phyloP scores from a whole-genome alignment of 2,113 vertebrate genomes.

The Apeltes quadracus region DNA sequence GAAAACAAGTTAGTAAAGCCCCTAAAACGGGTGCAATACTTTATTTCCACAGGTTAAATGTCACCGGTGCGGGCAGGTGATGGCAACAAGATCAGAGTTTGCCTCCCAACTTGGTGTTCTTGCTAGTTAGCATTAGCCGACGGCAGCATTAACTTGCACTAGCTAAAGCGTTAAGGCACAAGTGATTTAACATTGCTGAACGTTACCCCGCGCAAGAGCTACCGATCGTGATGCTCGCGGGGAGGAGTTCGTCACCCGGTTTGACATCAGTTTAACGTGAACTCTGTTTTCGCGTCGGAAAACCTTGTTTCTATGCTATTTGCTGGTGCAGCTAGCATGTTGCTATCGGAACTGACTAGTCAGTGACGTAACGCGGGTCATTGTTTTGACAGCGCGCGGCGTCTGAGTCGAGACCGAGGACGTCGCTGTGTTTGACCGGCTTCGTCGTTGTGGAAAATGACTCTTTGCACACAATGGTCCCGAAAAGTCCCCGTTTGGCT shows the following conservation, averaged over 20 bases:
- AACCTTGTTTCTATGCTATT: constrained; percentile 31
- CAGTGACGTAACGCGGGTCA: constrained; percentile 74
- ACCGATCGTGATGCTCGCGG: not conserved
- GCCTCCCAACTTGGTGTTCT: constrained; percentile 36
- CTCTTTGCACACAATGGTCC: no score
- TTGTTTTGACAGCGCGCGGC: constrained; percentile 76
- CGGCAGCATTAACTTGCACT: constrained; percentile 47
- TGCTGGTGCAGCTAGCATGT: constrained; percentile 50
- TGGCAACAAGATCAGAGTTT: constrained; percentile 17
- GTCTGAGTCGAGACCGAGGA: not conserved
- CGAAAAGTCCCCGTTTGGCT: no score
- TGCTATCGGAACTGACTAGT: constrained; percentile 56
- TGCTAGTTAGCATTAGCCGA: constrained; percentile 72
- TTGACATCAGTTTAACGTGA: not conserved
- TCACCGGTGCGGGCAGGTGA: not conserved
- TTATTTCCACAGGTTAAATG: not conserved
- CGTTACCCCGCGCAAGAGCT: not conserved
- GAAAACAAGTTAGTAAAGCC: not conserved
- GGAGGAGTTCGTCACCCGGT: not conserved
- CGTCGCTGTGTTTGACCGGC: no score
- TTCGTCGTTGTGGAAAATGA: no score
- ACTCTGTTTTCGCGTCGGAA: not conserved
- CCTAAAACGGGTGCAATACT: not conserved
- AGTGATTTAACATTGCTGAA: constrained; percentile 18
- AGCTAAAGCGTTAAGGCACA: constrained; percentile 48